These are phyloP conservation scores for Lepilemur septentrionalis DNA, from an alignment of 2,797 vertebrate genomes.

Conservation along the genomic window DNA sequence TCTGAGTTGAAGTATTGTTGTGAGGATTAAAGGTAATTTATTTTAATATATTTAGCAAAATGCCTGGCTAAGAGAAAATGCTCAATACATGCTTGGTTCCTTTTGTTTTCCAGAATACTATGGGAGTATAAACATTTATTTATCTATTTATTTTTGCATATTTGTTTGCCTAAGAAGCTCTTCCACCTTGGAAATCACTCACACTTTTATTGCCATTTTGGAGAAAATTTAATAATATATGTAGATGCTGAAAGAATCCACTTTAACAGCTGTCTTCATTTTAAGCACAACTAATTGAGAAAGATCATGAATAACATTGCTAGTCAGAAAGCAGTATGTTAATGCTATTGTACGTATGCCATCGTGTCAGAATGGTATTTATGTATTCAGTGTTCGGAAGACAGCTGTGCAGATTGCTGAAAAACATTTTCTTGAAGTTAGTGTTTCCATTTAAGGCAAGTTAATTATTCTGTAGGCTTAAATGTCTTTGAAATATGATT, in stretches of 20 bases:
- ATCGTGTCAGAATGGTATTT: background rate
- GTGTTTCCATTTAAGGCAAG: conserved; percentile 48
- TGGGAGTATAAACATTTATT: too few relatives aligned
- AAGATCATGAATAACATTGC: conserved; percentile 63
- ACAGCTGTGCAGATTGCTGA: conserved; percentile 51
- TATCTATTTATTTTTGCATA: background rate
- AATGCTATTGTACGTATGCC: background rate
- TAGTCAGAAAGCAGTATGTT: conserved; percentile 50
- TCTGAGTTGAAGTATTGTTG: background rate
- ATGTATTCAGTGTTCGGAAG: conserved; percentile 34
- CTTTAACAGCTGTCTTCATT: conserved; percentile 67
- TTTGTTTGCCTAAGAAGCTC: conserved; percentile 28
- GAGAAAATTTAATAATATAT: conserved; percentile 61
- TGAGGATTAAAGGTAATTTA: background rate
- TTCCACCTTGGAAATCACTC: conserved; percentile 29
- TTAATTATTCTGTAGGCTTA: conserved; percentile 58
- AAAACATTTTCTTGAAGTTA: conserved; percentile 29
- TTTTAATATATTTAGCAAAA: background rate
- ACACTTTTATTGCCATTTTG: conserved; percentile 43
- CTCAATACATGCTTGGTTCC: background rate
- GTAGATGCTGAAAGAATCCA: conserved; percentile 31
- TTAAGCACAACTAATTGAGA: conserved; percentile 63
- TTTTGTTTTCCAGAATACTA: background rate
- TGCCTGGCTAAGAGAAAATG: background rate
- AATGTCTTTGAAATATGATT: conserved; percentile 17